Evolutionary conservation across 2,113 vertebrate genomes (phyloP).

Genomic region (Tautogolabrus adspersus): DNA sequence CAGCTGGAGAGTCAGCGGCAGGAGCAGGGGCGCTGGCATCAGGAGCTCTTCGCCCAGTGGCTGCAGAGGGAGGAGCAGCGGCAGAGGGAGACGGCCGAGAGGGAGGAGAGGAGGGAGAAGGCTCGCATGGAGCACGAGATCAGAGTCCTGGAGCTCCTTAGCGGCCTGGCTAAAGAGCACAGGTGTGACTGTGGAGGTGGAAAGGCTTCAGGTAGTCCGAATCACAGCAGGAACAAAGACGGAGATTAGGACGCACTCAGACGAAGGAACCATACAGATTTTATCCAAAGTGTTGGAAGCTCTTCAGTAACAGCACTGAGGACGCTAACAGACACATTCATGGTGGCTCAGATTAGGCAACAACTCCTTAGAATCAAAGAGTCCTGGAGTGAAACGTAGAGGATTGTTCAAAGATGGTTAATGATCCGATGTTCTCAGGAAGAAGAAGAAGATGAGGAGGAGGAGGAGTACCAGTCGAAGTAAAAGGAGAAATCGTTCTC

Average conservation of each 20-base stretch:
- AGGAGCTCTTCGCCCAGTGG: conserved; percentile 70
- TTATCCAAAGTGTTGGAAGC: too few species aligned
- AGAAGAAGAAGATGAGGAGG: too few species aligned
- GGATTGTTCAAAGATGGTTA: too few species aligned
- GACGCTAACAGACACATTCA: too few species aligned
- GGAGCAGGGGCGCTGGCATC: conserved; percentile 68
- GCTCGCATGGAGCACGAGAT: conserved; percentile 77
- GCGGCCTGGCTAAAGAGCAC: conserved; percentile 29
- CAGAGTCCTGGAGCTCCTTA: conserved; percentile 72
- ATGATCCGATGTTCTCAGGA: too few species aligned
- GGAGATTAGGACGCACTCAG: conserved; percentile 6
- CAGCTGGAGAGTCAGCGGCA: conserved; percentile 72
- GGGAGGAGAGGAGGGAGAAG: conserved; percentile 73
- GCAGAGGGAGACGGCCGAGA: conserved; percentile 66
- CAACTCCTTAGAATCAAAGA: too few species aligned
- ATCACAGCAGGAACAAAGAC: not conserved
- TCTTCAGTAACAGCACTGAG: too few species aligned
- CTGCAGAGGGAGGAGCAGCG: conserved; percentile 66
- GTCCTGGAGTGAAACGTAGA: too few species aligned
- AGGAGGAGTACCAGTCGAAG: too few species aligned
- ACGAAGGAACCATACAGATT: too few species aligned
- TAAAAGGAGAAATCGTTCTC: too few species aligned
- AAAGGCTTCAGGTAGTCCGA: not conserved
- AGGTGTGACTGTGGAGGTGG: conserved; percentile 32
- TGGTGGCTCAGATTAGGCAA: too few species aligned